A percentile compares a stretch with the other conserved stretches of the same genome.
Evolutionary conservation across 2,888 invertebrate genomes (phyloP).

Genomic region (Diarsia brunnea): DNA sequence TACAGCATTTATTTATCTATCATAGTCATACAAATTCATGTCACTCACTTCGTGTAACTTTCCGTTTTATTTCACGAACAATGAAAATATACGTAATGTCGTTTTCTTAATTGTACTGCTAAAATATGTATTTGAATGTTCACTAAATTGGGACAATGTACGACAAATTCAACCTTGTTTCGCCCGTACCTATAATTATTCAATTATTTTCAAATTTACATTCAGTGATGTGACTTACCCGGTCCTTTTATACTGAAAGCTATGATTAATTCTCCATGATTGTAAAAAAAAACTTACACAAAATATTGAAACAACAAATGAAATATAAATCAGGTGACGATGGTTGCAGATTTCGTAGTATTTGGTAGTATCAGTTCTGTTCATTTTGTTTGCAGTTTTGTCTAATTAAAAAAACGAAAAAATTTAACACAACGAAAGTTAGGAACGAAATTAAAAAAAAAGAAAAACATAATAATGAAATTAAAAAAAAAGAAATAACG

Average conservation of each 20-base stretch:
- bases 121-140: slow-evolving; percentile 31
- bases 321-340: slow-evolving; percentile 47
- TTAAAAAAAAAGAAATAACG: background rate
- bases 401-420: slow-evolving; percentile 14
- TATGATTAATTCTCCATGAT: slow-evolving; percentile 76
- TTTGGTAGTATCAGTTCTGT: slow-evolving; percentile 38
- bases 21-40: slow-evolving; percentile 11
- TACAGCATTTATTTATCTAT: slow-evolving; percentile 13
- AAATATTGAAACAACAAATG: slow-evolving; percentile 21
- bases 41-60: background rate
- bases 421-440: background rate
- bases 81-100: background rate
- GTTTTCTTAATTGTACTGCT: slow-evolving; percentile 25
- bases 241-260: slow-evolving; percentile 64
- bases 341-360: slow-evolving; percentile 63
- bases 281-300: slow-evolving; percentile 37
- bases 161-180: slow-evolving; percentile 33
- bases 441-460: background rate
- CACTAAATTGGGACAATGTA: slow-evolving; percentile 59
- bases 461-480: background rate
- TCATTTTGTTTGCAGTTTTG: background rate
- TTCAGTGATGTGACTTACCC: slow-evolving; percentile 69
- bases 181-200: slow-evolving; percentile 11
- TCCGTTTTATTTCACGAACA: background rate
- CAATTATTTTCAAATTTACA: slow-evolving; percentile 34